Evolutionary conservation across 2,888 invertebrate genomes (phyloP).

Genomic region (Spodoptera exigua): DNA sequence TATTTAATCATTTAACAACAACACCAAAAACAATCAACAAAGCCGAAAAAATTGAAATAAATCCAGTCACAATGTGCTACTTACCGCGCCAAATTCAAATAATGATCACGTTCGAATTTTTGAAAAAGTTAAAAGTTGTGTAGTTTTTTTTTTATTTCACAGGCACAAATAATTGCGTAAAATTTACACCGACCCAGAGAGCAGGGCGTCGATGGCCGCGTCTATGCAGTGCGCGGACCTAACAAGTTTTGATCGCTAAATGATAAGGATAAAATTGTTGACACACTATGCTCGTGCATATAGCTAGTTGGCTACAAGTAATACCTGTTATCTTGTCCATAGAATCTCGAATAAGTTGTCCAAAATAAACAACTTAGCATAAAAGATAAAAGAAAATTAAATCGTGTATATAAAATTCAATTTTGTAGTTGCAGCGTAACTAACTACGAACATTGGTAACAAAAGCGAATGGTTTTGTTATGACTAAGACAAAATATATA

Average conservation of each 20-base stretch:
- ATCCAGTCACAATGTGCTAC: not conserved
- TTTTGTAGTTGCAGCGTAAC: no score
- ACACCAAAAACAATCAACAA: not conserved
- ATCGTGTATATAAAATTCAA: no score
- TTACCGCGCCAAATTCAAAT: constrained; percentile 4
- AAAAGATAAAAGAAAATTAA: not conserved
- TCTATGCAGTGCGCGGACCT: constrained; percentile 13
- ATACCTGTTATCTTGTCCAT: constrained; percentile 13
- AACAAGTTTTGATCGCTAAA: constrained; percentile 22
- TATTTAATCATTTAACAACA: no score
- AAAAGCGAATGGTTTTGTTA: no score
- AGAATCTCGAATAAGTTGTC: constrained; percentile 2
- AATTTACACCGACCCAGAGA: not conserved
- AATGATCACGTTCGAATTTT: not conserved
- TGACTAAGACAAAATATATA: no score
- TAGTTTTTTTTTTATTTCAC: not conserved
- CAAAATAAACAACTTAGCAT: not conserved
- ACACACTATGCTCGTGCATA: constrained; percentile 14
- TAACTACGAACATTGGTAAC: no score
- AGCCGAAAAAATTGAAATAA: no score
- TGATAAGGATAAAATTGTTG: constrained; percentile 30
- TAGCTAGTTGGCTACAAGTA: no score
- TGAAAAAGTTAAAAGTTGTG: not conserved
- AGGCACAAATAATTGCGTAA: not conserved
- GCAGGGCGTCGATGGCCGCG: constrained; percentile 1